phyloP scores from a whole-genome alignment of 1,140 invertebrate genomes.

The Scylla paramamosain region DNA sequence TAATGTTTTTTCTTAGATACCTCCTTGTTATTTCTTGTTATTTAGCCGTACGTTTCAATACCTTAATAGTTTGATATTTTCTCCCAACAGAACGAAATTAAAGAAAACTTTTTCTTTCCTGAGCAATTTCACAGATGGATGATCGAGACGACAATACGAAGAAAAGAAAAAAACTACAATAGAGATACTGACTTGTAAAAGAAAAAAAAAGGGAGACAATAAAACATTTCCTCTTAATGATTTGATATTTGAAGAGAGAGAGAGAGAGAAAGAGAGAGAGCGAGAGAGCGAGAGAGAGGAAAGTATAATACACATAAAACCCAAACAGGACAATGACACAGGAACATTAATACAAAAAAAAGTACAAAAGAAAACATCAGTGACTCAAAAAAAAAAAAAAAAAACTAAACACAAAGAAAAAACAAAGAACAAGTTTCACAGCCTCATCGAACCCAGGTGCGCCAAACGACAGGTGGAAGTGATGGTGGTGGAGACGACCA shows the following conservation, averaged over 20 bases:
- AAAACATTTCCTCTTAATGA: background rate
- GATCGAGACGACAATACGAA: background rate
- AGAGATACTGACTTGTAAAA: background rate
- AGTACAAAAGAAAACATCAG: background rate
- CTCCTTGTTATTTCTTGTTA: background rate
- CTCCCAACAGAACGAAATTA: background rate
- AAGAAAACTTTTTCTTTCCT: background rate
- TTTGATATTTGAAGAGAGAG: background rate
- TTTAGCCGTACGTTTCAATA: background rate
- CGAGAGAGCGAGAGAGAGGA: too few species aligned
- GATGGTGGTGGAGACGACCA: constrained; percentile 6
- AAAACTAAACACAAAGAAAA: background rate
- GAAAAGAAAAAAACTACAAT: background rate
- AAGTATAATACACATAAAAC: background rate
- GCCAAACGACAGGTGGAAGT: background rate
- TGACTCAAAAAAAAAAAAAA: background rate
- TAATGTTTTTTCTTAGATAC: background rate
- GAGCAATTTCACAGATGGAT: background rate
- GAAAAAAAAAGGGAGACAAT: background rate
- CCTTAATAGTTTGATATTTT: background rate
- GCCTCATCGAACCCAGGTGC: background rate
- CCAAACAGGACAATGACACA: background rate
- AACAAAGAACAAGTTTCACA: background rate
- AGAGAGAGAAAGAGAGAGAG: too few species aligned
- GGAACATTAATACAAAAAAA: background rate